Base-by-base conservation (phyloP, 2,888 invertebrate species). In the Andricus quercusramuli region DNA sequence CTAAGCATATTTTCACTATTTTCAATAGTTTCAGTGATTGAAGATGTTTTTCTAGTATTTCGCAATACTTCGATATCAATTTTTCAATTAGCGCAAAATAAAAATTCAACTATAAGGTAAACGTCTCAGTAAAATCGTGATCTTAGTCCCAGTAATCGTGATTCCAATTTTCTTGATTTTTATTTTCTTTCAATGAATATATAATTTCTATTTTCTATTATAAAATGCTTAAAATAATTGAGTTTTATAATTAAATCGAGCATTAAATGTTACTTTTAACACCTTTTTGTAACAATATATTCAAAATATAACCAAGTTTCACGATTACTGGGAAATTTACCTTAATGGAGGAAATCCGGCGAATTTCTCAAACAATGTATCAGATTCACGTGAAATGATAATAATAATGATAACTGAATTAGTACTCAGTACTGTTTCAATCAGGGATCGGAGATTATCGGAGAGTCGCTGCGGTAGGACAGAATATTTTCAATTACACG, bases 401-500 rank as follows among this genome's bases (percentile, higher is more conserved):
- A 79, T 83, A 67, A 80, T 79, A 86, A 79, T 67, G 79, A 85
- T 82, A 83, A 85, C 79, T 74, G 70, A 82, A 84, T 85, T 76
- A 79, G 15, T 78, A 62, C 41, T 64, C 37, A 66, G 47, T 80
- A 81, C 85, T 81, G 78, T 81, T 84, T 64, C 80, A 83, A 83
- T 83, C 84, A 79, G 77, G 78, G 85, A 87, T 84, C 83, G 83
- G 70, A 77, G 80, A 78, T 78, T 81, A 74, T 80, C 79, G 74
- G 77, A 56, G 66, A 77, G 66, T 78, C 74, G 82, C 82, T 82
- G 82, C 74, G 79, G 68, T 79, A 78, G 77, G 77, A 83, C 83
- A 77, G 80, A 84, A 86, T 84, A 85, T 87, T 85, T 87, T 86
- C 87, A 87, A 88, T 88, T 85, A 88, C 85, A 81, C 83, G 84